Evolutionary conservation across 2,888 invertebrate species (phyloP), one percentile per base, ranked within the genome.

Genomic region (Prostheceraeus crozeri): DNA sequence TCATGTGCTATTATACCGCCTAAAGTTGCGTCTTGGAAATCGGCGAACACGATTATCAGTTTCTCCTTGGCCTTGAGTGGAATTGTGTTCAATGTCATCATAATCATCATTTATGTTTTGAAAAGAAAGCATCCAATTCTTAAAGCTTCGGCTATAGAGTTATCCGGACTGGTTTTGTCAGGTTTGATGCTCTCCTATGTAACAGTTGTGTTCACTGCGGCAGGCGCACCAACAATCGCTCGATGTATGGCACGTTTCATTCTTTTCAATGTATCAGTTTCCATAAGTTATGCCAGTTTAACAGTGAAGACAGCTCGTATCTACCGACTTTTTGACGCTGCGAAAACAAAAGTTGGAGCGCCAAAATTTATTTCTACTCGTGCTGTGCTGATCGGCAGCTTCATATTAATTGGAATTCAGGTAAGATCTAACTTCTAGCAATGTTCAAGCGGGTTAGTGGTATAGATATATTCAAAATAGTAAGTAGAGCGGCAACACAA

Each of bases 231-330:
- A 8, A 48, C 27, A 28, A 3, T 48, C 28, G 10, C 16, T 10
- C 4, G 14, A 10, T 48, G 48, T 25, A n/a, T 48, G 23, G 27
- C 25, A 19, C 14, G 48, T 4, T 30, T 28, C 14, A 28, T 48
- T 25, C 23, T 48, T 4, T 48, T 28, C 14, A 25, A 48, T 19
- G 4, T 10, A 10, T 48, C 48, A 11, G 48, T 48, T 4, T 48
- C 48, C 8, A 48, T 48, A 30, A 28, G 6, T 48, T 48, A 48
- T 21, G 48, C 48, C 16, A 48, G 48, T 14, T 14, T 48, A 14
- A 28, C 28, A 4, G 48, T 48, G 10, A 48, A 48, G 28, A 48
- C 48, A 3, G 25, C 28, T 21, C 4, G 48, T 4, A 48, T 48
- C 6, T 48, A 14, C 21, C 14, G 48, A 48, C 27, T 48, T 21